These are phyloP conservation scores for Ascaphus truei DNA, from an alignment of 2,113 vertebrate species.

Conservation along the genomic window DNA sequence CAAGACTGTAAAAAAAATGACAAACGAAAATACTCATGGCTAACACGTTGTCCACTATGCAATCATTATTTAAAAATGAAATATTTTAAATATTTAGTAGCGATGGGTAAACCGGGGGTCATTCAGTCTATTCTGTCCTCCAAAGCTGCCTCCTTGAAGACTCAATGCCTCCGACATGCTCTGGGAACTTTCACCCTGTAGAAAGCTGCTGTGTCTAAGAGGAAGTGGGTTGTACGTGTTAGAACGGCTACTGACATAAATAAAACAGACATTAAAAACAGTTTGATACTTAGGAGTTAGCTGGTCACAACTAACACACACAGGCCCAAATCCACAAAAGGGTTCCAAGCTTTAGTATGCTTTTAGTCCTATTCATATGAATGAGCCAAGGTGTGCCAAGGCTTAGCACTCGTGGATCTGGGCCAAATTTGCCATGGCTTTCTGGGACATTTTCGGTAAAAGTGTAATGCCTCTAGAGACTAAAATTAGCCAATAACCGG, in stretches of 20 bases:
- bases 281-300: too few species aligned
- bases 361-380: too few species aligned
- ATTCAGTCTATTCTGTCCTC: constrained; percentile 51
- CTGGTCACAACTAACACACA: too few species aligned
- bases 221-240: not conserved
- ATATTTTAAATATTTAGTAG: constrained; percentile 53
- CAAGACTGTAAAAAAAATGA: constrained; percentile 51
- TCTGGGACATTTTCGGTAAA: too few species aligned
- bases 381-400: too few species aligned
- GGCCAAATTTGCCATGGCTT: too few species aligned
- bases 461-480: too few species aligned
- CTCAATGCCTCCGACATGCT: constrained; percentile 62
- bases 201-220: constrained; percentile 73
- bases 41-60: constrained; percentile 24
- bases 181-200: constrained; percentile 70
- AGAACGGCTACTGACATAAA: not conserved
- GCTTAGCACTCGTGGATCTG: too few species aligned
- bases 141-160: constrained; percentile 70
- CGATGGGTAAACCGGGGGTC: constrained; percentile 53
- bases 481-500: too few species aligned
- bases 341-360: too few species aligned
- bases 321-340: too few species aligned
- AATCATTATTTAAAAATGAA: constrained; percentile 10
- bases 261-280: not conserved
- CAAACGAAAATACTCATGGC: constrained; percentile 43